Percentiles rank a stretch among this genome's conserved stretches.
phyloP scores from a whole-genome alignment of 1,140 invertebrate genomes.

The Neuroterus valhalla region DNA sequence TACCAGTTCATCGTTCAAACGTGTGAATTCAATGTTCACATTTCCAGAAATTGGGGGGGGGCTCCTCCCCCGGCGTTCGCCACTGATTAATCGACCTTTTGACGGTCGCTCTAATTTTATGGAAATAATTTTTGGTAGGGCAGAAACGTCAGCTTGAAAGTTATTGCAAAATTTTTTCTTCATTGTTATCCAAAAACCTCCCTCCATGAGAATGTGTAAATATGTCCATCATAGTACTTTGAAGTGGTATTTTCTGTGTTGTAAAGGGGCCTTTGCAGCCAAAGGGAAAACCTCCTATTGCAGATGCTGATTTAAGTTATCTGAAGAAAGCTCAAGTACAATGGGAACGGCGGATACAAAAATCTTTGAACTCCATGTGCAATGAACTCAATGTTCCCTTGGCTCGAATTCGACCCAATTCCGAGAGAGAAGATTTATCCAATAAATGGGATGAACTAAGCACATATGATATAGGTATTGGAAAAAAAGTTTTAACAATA shows the following conservation, averaged over 20 bases:
- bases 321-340: conserved; percentile 89
- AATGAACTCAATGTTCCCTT: conserved; percentile 89
- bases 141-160: neutral
- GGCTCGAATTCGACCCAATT: conserved; percentile 83
- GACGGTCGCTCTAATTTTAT: too few relatives aligned
- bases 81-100: too few relatives aligned
- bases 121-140: too few relatives aligned
- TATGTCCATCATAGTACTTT: too few relatives aligned
- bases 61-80: too few relatives aligned
- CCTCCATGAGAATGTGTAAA: too few relatives aligned
- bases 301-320: conserved; percentile 77
- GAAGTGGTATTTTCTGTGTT: neutral
- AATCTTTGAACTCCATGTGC: conserved; percentile 96
- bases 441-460: conserved; percentile 95
- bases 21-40: too few relatives aligned
- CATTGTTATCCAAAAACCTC: too few relatives aligned
- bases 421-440: conserved; percentile 88
- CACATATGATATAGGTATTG: conserved; percentile 89
- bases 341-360: conserved; percentile 95
- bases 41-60: too few relatives aligned
- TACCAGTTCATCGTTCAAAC: too few relatives aligned
- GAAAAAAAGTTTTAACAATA: too few relatives aligned
- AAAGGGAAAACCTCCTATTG: conserved; percentile 54
- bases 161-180: neutral
- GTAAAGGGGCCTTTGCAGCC: conserved; percentile 74